Evolutionary conservation across 2,113 vertebrate species (phyloP), one percentile per base, ranked within the genome.

Genomic region (Sinocyclocheilus anshuiensis): DNA sequence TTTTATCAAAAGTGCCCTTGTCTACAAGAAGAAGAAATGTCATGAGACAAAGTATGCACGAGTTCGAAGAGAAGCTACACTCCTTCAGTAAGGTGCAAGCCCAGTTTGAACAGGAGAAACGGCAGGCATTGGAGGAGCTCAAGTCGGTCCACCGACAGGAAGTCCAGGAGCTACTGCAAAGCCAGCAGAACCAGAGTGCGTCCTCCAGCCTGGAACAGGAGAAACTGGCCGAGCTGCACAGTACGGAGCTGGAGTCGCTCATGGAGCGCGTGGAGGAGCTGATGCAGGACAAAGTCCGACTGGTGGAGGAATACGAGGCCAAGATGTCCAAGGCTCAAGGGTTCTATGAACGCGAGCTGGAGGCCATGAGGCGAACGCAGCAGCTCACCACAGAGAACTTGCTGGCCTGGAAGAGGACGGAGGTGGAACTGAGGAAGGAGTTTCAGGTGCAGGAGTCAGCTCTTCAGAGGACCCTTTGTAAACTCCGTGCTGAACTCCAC

Each of bases 331-430:
- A 99, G 90, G 97, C 97, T 16, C 97, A 98, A 86, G 95, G 95
- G 71, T 99, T 97, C 89, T 98, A 99, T 80, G 97, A 99, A 84
- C 95, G 95, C 0, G 98, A 99, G 91, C 95, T 99, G 85, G 98
- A 99, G 91, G 96, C 96, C 88, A 95, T 99, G 95, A 97, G 97
- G 92, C 94, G 97, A 57, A 98, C 97, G 0, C 98, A 99, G 87
- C 96, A 97, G 89, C 96, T 98, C 87, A 99, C 98, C 77, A 97
- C 97, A 0, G 97, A 99, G 91, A 98, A 96, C 89, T 93, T 99
- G 79, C 95, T 98, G 91, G 95, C 96, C 83, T 98, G 97, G 94
- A 98, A 97, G 93, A 95, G 97, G 90, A 99, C 97, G 10, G 98
- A 99, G 94, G 95, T 95, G 2, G 97, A 99, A 82, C 95, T 99